Evolutionary conservation across 37 sponge, comb jelly and placozoan genomes (phyloP).

Genomic region (Eunapius fragilis): DNA sequence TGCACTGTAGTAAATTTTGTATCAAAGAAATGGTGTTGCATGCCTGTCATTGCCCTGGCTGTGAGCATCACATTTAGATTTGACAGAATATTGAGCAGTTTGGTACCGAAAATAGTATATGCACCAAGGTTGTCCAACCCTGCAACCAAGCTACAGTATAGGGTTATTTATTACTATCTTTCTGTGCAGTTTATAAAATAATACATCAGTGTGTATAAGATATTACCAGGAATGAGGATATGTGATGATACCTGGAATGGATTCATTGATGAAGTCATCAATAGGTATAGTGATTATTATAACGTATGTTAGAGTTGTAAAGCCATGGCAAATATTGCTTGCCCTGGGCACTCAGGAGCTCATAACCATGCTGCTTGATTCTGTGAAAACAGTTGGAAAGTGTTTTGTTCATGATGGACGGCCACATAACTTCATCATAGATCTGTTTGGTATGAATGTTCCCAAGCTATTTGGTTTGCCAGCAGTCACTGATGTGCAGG

Average conservation of each 20-base stretch:
- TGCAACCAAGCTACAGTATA: too few species aligned
- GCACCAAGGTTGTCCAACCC: too few species aligned
- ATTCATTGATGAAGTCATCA: slow-evolving; percentile 39
- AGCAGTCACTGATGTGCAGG: not conserved
- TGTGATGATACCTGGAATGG: slow-evolving; percentile 52
- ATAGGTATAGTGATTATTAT: slow-evolving; percentile 1
- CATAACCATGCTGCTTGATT: slow-evolving; percentile 33
- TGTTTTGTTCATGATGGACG: slow-evolving; percentile 15
- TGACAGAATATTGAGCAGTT: too few species aligned
- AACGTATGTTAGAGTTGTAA: not conserved
- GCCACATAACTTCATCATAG: slow-evolving; percentile 33
- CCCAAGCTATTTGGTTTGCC: slow-evolving; percentile 28
- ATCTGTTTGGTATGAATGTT: slow-evolving; percentile 50
- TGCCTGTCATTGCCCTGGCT: too few species aligned
- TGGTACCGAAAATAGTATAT: too few species aligned
- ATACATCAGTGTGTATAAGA: slow-evolving; percentile 33
- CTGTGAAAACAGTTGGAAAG: slow-evolving; percentile 11
- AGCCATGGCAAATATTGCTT: not conserved
- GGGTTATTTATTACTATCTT: too few species aligned
- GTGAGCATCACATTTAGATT: too few species aligned
- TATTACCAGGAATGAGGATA: slow-evolving; percentile 27
- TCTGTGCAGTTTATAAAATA: slow-evolving; percentile 38
- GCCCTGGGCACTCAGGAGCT: slow-evolving; percentile 14
- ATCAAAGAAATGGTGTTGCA: too few species aligned
- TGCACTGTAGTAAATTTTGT: too few species aligned